Evolutionary conservation across 2,888 invertebrate genomes (phyloP).

Genomic region (Psylliodes chrysocephalus): DNA sequence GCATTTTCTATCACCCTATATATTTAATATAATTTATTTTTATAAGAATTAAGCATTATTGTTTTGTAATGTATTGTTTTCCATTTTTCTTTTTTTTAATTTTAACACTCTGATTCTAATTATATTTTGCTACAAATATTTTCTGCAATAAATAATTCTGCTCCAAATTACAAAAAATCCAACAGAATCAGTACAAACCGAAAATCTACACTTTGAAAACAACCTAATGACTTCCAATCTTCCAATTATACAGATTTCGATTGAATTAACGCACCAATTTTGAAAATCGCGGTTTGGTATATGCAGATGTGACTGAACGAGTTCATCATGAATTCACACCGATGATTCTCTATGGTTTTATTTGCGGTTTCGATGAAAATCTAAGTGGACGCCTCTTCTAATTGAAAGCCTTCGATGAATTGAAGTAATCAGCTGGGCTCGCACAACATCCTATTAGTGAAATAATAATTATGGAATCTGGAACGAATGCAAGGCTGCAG

Average conservation of each 20-base stretch:
- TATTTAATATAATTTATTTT: too few relatives aligned
- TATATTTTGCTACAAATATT: too few relatives aligned
- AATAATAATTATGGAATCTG: slow-evolving; percentile 19
- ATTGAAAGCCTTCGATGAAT: slow-evolving; percentile 33
- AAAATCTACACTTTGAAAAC: neutral
- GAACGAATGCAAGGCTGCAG: slow-evolving; percentile 1
- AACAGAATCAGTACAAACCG: too few relatives aligned
- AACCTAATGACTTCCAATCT: slow-evolving; percentile 5
- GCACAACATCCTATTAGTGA: slow-evolving; percentile 6
- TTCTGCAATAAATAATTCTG: too few relatives aligned
- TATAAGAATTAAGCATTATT: too few relatives aligned
- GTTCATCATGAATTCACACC: slow-evolving; percentile 40
- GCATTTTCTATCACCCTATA: too few relatives aligned
- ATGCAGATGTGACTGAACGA: slow-evolving; percentile 32
- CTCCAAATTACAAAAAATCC: too few relatives aligned
- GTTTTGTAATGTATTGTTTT: too few relatives aligned
- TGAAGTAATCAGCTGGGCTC: slow-evolving; percentile 17
- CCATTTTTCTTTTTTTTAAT: too few relatives aligned
- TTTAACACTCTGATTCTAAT: too few relatives aligned
- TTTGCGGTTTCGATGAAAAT: slow-evolving; percentile 38
- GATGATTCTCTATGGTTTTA: slow-evolving; percentile 36
- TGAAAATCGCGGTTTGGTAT: neutral
- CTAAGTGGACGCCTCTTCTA: slow-evolving; percentile 42
- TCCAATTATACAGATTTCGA: slow-evolving; percentile 15
- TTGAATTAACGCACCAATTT: slow-evolving; percentile 3